phyloP scores from a whole-genome alignment of 2,113 vertebrate genomes.

The Entelurus aequoreus region DNA sequence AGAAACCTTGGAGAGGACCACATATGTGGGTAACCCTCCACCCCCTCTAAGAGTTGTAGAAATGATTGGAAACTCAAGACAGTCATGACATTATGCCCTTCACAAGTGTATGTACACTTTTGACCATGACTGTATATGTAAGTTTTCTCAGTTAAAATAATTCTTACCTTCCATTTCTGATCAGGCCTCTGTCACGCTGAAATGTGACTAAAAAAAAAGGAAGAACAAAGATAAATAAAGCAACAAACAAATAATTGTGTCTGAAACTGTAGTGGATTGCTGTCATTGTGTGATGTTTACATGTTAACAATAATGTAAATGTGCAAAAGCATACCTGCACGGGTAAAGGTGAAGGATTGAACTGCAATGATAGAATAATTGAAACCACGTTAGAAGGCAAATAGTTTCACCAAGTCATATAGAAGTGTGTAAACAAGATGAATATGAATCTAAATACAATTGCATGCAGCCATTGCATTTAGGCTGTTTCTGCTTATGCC shows the following conservation, averaged over 20 bases:
- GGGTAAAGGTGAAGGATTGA: constrained; percentile 82
- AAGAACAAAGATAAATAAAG: constrained; percentile 12
- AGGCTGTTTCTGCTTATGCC: not conserved
- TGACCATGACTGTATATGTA: not conserved
- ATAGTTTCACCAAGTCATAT: not conserved
- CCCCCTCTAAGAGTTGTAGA: no score
- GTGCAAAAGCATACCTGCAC: constrained; percentile 69
- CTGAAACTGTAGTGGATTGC: not conserved
- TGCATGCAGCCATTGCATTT: not conserved
- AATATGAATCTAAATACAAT: not conserved
- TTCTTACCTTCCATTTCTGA: constrained; percentile 91
- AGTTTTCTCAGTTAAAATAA: constrained; percentile 8
- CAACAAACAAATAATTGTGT: not conserved
- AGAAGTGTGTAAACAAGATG: not conserved
- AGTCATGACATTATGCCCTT: no score
- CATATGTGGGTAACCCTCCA: no score
- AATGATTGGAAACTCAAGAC: no score
- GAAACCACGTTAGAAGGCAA: constrained; percentile 11
- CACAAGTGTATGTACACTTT: no score
- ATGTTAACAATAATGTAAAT: not conserved
- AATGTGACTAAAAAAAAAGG: constrained; percentile 78
- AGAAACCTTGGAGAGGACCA: no score
- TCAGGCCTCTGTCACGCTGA: constrained; percentile 92
- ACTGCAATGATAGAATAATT: constrained; percentile 77
- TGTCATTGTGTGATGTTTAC: not conserved